Evolutionary conservation across 2,888 invertebrate genomes (phyloP), one percentile per base, ranked within the genome.

Genomic region (Epistrophe eligans): DNA sequence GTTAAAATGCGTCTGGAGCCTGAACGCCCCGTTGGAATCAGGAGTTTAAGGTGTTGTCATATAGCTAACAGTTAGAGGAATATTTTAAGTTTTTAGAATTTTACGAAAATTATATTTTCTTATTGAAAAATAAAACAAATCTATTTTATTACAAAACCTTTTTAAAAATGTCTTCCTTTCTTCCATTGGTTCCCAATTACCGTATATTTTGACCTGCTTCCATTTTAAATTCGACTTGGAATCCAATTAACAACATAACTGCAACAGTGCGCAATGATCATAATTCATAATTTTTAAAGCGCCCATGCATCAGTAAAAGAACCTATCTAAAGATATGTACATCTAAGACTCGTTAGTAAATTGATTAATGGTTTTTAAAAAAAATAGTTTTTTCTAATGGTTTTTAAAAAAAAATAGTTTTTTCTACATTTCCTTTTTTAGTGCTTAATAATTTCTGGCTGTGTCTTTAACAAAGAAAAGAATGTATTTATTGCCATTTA

Each of bases 171-270:
- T 1, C 13, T 40, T 11, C 2, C 11, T 50, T 19, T 24, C 24
- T n/a, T n/a, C 32, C n/a, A 55, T 15, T 28, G 24, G 3, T 15
- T 15, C 28, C 28, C 28, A 13, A 0, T 38, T 38, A 28, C 24
- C 10, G 3, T 8, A 40, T 11, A 40, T 40, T 40, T 15, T 83
- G 87, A 83, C 76, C 79, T 66, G 76, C 67, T 83, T 83, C 82
- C 79, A 87, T 87, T n/a, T n/a, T 83, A 79, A 87, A 79, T 79
- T 87, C 83, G 64, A 87, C 87, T 87, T 87, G 83, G 76, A 79
- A 83, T 83, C 76, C 87, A 87, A 87, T 87, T 87, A 87, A 83
- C 74, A 52, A 76, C 43, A 45, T 24, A 60, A 62, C 83, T 79
- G 71, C 66, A n/a, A n/a, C n/a, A 76, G 52, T 52, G 50, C 66